Evolutionary conservation across 2,113 vertebrate genomes (phyloP).

Genomic region (Hucho hucho): DNA sequence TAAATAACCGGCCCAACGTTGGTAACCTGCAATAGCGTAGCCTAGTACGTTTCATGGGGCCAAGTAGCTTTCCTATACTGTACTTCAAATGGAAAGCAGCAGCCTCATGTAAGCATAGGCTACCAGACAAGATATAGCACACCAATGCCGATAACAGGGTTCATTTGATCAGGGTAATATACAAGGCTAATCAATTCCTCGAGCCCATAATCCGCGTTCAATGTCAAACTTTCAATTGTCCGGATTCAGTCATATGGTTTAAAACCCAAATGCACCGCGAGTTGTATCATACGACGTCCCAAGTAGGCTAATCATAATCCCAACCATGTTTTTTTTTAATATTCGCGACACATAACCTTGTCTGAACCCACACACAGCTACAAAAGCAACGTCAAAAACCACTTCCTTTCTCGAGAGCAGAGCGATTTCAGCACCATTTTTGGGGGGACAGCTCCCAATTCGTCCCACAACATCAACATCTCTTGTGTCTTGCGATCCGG

Average conservation of each 20-base stretch:
- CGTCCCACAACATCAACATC: neutral
- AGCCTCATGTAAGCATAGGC: neutral
- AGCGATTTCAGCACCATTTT: constrained; percentile 17
- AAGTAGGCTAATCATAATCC: neutral
- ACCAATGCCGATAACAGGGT: neutral
- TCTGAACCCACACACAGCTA: constrained; percentile 9
- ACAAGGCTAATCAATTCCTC: neutral
- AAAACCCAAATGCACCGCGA: neutral
- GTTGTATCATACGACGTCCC: neutral
- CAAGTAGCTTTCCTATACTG: neutral
- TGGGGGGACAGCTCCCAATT: constrained; percentile 7
- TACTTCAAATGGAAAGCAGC: neutral
- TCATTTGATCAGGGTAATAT: neutral
- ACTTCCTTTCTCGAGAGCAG: neutral
- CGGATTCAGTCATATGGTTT: neutral
- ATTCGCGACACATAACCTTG: neutral
- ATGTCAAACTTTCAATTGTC: neutral
- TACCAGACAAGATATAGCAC: neutral
- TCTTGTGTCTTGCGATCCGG: neutral
- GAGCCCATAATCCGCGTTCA: neutral
- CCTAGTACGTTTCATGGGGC: neutral
- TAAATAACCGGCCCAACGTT: neutral
- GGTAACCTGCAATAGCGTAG: neutral
- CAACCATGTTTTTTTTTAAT: too few species aligned
- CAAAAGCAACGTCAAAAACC: neutral